Evolutionary conservation across 1,140 invertebrate species (phyloP).

Genomic region (Penaeus vannamei): DNA sequence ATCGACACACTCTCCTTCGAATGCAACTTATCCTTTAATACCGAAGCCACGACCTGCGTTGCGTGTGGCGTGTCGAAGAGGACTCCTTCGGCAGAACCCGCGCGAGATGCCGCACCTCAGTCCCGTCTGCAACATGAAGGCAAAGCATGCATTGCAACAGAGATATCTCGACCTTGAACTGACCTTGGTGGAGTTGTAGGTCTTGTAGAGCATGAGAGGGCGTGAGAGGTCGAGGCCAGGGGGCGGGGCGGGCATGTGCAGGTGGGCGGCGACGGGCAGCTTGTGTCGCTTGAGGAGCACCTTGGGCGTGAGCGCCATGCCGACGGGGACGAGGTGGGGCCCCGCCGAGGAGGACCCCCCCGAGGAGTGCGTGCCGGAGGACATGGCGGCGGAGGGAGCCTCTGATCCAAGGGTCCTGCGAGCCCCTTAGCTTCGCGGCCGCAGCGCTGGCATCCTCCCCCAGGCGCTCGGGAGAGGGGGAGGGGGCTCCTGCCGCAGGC

Average conservation of each 20-base stretch:
- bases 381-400: slow-evolving; percentile 8
- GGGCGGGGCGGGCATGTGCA: slow-evolving; percentile 58
- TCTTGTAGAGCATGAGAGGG: slow-evolving; percentile 70
- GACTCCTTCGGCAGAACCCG: too few relatives aligned
- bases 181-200: slow-evolving; percentile 68
- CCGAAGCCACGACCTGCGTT: too few relatives aligned
- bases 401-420: background rate
- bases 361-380: slow-evolving; percentile 46
- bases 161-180: background rate
- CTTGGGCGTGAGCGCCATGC: slow-evolving; percentile 46
- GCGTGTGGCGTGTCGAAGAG: too few relatives aligned
- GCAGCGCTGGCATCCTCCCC: too few relatives aligned
- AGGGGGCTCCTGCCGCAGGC: too few relatives aligned
- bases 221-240: slow-evolving; percentile 69
- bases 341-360: background rate
- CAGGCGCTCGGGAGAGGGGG: too few relatives aligned
- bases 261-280: slow-evolving; percentile 58
- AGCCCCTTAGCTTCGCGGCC: background rate
- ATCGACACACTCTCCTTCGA: too few relatives aligned
- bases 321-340: slow-evolving; percentile 21
- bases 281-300: slow-evolving; percentile 50
- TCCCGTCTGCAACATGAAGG: background rate
- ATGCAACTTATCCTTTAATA: too few relatives aligned
- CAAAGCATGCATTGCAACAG: background rate
- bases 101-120: background rate